These are phyloP conservation scores for Eurytoma californica DNA, from an alignment of 2,888 invertebrate genomes.

Conservation along the genomic window DNA sequence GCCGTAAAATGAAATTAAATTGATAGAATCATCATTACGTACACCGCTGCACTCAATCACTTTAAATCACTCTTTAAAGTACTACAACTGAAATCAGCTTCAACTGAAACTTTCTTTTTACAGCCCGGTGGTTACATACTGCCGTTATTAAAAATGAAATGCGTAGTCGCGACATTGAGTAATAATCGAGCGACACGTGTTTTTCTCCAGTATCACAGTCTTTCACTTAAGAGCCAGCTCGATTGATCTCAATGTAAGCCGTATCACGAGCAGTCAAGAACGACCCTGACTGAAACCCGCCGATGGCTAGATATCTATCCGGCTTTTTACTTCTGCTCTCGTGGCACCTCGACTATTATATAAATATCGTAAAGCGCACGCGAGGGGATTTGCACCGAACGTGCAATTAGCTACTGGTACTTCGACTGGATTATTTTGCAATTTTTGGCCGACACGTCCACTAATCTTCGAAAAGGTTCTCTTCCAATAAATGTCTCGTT, in stretches of 20 bases:
- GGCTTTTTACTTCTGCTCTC: neutral
- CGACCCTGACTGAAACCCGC: conserved; percentile 37
- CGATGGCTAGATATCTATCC: conserved; percentile 23
- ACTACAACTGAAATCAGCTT: conserved; percentile 23
- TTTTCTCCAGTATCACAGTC: neutral
- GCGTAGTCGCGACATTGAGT: conserved; percentile 26
- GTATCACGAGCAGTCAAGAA: neutral
- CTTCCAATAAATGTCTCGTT: neutral
- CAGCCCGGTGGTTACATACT: neutral
- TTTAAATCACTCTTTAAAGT: no score
- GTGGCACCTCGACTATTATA: conserved; percentile 7
- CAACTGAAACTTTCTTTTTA: conserved; percentile 43
- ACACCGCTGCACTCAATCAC: no score
- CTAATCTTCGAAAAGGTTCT: conserved; percentile 5
- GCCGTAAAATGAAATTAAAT: no score
- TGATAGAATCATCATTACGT: no score
- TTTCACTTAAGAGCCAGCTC: neutral
- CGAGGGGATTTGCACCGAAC: conserved; percentile 11
- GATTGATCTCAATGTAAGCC: neutral
- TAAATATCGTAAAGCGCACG: conserved; percentile 27
- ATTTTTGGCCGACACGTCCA: conserved; percentile 20
- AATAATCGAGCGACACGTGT: conserved; percentile 20
- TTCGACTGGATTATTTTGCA: conserved; percentile 33
- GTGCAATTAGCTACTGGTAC: conserved; percentile 22
- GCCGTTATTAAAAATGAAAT: conserved; percentile 18